Base-by-base conservation (phyloP, 2,113 vertebrate genomes). In the Perca schrenkii region DNA sequence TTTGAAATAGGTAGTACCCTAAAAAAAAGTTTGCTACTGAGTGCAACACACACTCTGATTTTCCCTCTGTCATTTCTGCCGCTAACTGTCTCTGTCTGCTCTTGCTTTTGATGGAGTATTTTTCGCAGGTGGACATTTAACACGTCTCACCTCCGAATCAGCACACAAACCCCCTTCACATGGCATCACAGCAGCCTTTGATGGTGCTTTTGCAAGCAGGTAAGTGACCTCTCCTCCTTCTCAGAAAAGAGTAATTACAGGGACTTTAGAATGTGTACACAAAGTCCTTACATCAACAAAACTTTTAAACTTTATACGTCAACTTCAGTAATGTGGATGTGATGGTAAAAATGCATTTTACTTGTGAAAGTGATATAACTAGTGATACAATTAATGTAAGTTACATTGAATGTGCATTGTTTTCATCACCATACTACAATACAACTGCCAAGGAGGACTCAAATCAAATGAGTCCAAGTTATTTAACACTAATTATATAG, bases 171-270 rank as follows among this genome's bases (percentile, higher is more conserved):
- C 25, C 50, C 19, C 22, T 4, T 67, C 65, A 52, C 66, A 75
- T n/a, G 54, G 14, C 36, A 56, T 63, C 56, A 72, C 70, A 21
- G 47, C 64, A 36, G 72, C 17, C 52, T 85, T 79, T 89, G 80
- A 88, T 62, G 43, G 52, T 76, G 40, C 52, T 74, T 82, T 64
- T 65, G 58, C 6, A 66, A 78, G 56, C 80, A 74, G 77, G 19
- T 54, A 69, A 80, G 34, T 70, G 36, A 77, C 63, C 31, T 79
- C 52, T 58, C 19, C 56, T 50, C 50, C 69, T 34, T 58, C 50
- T 66, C 43, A 66, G 31, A 79, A 86, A 83, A 83, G 5, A 76
- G 71, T 71, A 71, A 83, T 83, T 31, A 80, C 8, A 71, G 53
- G 10, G 14, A 36, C 25, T 56, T 49, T 46, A 58, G 46, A 21